Evolutionary conservation across 1,140 invertebrate species (phyloP), one percentile per base, ranked within the genome.

Genomic region (Physella acuta): DNA sequence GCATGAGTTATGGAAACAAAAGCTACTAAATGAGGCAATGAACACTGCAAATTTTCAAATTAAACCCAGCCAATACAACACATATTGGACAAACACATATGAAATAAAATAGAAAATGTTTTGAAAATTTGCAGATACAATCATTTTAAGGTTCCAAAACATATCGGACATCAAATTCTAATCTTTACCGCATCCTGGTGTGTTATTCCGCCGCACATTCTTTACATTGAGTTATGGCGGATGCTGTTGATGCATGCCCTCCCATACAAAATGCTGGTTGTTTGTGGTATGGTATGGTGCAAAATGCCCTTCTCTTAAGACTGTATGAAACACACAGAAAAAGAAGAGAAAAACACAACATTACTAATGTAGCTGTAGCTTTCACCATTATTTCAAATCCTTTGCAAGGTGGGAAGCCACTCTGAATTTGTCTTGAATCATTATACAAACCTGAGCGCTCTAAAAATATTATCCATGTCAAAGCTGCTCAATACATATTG

Each of bases 291-390:
- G 52, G 64, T 56, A 66, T 37, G 51, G 51, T 59, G 66, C 66
- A 59, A 55, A 31, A 59, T 59, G 36, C 33, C 36, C 56, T 39
- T 68, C 66, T 59, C 66, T 68, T 68, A 68, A 59, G 37, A 68
- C 66, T 68, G 55, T 51, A 68, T 68, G 53, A 60, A 60, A 68
- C 33, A 68, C 56, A 68, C 56, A 68, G 55, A 68, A 68, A 68
- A 68, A 68, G 66, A 68, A 65, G 39, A 39, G 28, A 39, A 68
- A 60, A 68, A 60, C 37, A 68, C 66, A 58, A 51, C 55, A 68
- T 68, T 68, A 68, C 66, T 60, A 37, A 67, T n/a, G 64, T 33
- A 64, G 44, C 37, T n/a, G 64, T 33, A 64, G 44, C 37, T 64
- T 64, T 51, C 49, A 64, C 26, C 59, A 61, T 36, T 34, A 36